A percentile compares a stretch with the other conserved stretches of the same genome.
Conservation (phyloP, 2,113 vertebrate genomes). For the Microcebus ravelobensis region DNA sequence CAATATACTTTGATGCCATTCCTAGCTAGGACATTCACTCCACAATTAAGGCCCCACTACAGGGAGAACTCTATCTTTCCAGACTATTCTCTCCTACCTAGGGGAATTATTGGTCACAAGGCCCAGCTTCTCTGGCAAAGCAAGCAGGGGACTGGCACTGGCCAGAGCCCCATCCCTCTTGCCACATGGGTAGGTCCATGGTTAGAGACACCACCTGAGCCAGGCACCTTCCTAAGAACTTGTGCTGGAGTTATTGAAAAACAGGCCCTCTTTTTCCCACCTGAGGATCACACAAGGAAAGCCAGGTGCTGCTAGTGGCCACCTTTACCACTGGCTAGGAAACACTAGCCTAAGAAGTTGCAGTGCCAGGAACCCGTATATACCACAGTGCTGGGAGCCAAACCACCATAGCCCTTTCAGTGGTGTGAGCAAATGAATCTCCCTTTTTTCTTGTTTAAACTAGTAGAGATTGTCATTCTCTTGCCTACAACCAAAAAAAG, state of each 20-base stretch:
- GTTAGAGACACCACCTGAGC: neutral
- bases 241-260: neutral
- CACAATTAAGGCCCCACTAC: accelerated
- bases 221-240: neutral
- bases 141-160: neutral
- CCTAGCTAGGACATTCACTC: neutral
- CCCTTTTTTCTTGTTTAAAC: neutral
- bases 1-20: too few relatives aligned
- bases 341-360: neutral
- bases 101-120: neutral
- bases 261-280: too few relatives aligned
- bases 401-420: neutral
- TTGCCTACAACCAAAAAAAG: neutral
- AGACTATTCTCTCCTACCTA: neutral
- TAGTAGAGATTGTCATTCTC: neutral
- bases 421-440: neutral
- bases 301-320: too few relatives aligned
- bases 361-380: too few relatives aligned
- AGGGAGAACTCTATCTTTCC: neutral
- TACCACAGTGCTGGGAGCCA: neutral
- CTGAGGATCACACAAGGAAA: neutral
- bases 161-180: neutral
- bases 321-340: neutral
- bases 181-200: neutral
- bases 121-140: neutral